Percentiles rank a stretch among this genome's conserved stretches.
These are phyloP conservation scores for Lithophane socia DNA, from an alignment of 2,888 invertebrate genomes.

Conservation along the genomic window DNA sequence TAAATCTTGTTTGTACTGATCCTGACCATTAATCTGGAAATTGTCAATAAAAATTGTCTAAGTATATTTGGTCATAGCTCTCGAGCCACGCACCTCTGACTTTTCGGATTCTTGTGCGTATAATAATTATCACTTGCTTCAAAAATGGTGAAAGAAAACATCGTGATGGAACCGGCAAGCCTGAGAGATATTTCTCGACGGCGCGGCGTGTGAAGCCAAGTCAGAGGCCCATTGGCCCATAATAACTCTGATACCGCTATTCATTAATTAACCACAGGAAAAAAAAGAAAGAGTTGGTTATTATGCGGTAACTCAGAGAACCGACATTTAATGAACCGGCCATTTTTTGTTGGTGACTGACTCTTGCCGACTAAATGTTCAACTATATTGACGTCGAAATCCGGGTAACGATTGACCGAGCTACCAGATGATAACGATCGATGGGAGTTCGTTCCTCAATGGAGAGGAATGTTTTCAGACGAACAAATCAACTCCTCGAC, in stretches of 20 bases:
- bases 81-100: too few species aligned
- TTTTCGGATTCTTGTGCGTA: too few species aligned
- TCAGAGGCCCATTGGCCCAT: too few species aligned
- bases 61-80: not conserved
- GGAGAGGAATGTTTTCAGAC: not conserved
- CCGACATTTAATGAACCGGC: too few species aligned
- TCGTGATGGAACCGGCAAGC: too few species aligned
- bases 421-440: not conserved
- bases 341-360: not conserved
- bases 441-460: not conserved
- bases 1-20: constrained; percentile 91
- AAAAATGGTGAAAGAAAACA: too few species aligned
- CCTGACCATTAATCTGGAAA: constrained; percentile 91
- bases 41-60: not conserved
- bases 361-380: not conserved
- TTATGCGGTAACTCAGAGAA: not conserved
- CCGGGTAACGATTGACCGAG: not conserved
- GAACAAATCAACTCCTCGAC: not conserved
- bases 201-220: too few species aligned
- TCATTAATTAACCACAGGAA: too few species aligned
- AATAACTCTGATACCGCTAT: too few species aligned
- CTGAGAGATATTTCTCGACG: too few species aligned
- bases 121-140: too few species aligned
- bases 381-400: not conserved
- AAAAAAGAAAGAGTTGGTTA: too few species aligned